A percentile compares a stretch with the other conserved stretches of the same genome.
These are phyloP conservation scores for Coremacera marginata DNA, from an alignment of 2,888 invertebrate species.

Conservation along the genomic window DNA sequence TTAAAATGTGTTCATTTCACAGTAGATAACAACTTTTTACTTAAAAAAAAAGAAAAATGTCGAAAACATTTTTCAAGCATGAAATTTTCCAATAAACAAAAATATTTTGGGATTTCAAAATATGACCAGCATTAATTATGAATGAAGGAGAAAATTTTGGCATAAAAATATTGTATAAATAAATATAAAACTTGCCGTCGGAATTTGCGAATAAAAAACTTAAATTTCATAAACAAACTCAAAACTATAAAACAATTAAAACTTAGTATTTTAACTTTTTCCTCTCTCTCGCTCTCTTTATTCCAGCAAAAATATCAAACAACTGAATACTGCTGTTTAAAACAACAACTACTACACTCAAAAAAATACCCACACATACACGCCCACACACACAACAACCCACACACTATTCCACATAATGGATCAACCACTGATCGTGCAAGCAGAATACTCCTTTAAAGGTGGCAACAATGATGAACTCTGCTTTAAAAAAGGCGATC, in stretches of 20 bases:
- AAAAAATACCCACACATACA: not conserved
- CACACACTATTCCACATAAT: conserved; percentile 48
- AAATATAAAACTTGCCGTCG: too few relatives aligned
- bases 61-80: too few relatives aligned
- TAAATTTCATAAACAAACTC: not conserved
- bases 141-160: not conserved
- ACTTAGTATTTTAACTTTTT: not conserved
- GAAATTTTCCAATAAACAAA: too few relatives aligned
- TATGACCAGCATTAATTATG: not conserved
- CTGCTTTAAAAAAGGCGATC: conserved; percentile 94
- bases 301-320: not conserved
- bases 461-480: conserved; percentile 98
- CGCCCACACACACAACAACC: conserved; percentile 3
- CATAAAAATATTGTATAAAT: not conserved
- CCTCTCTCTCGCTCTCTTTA: not conserved
- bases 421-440: conserved; percentile 76
- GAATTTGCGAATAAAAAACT: not conserved
- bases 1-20: too few relatives aligned
- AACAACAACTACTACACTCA: not conserved
- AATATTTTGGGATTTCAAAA: not conserved
- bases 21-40: too few relatives aligned
- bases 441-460: conserved; percentile 93
- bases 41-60: too few relatives aligned
- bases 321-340: not conserved
- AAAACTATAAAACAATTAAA: not conserved